Conservation (phyloP, 2,797 vertebrate genomes). For the Falco rusticolus region DNA sequence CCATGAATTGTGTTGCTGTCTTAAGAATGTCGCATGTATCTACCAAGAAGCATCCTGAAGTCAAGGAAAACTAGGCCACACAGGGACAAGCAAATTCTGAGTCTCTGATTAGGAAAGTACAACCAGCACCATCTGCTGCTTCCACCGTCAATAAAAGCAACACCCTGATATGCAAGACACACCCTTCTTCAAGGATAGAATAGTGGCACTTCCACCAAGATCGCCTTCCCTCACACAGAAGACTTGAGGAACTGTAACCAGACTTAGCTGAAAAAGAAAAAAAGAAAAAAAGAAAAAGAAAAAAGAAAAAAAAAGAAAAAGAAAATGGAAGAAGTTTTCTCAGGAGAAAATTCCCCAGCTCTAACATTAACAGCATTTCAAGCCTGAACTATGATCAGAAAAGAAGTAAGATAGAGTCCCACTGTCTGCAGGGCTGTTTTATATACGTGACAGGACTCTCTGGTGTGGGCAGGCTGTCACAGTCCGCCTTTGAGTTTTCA, state of each 20-base stretch:
- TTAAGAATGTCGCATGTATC: background rate
- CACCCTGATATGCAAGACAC: background rate
- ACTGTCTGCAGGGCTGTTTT: slow-evolving; percentile 28
- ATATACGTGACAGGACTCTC: background rate
- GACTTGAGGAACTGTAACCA: background rate
- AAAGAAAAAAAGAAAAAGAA: background rate
- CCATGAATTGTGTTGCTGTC: background rate
- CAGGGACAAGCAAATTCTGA: background rate
- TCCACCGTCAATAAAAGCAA: background rate
- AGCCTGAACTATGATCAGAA: slow-evolving; percentile 3
- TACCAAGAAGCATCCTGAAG: background rate
- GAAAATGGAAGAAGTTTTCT: background rate
- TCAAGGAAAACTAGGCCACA: slow-evolving; percentile 13
- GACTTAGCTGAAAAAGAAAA: background rate
- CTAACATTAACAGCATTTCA: slow-evolving; percentile 20
- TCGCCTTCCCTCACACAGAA: background rate
- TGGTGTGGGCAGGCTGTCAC: slow-evolving; percentile 44
- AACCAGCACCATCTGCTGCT: slow-evolving; percentile 46
- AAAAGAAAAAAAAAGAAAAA: too few relatives aligned
- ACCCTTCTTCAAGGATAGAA: background rate
- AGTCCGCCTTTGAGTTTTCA: slow-evolving; percentile 11
- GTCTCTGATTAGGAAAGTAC: background rate
- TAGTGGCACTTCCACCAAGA: background rate
- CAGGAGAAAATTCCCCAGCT: background rate
- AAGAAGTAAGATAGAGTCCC: background rate